Percentiles rank a stretch among this genome's conserved stretches.
phyloP scores from a whole-genome alignment of 2,888 invertebrate species.

The Nasonovia ribisnigri region DNA sequence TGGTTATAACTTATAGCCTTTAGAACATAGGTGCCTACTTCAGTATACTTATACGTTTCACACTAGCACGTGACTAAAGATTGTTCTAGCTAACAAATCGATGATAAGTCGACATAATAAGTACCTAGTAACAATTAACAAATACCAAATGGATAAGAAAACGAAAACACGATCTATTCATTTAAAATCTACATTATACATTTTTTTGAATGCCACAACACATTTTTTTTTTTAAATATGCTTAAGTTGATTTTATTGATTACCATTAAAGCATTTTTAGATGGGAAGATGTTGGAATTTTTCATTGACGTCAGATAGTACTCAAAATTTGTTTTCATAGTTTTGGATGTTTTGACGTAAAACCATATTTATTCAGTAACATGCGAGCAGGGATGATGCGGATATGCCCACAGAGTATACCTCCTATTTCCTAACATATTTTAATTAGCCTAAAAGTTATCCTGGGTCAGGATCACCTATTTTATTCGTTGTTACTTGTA shows the following conservation, averaged over 20 bases:
- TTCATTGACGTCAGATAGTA: background rate
- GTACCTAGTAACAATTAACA: background rate
- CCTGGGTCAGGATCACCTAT: background rate
- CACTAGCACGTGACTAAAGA: background rate
- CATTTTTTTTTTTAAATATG: background rate
- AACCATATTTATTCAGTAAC: background rate
- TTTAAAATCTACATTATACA: background rate
- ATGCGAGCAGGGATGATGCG: background rate
- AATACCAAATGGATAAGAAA: background rate
- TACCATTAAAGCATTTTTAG: background rate
- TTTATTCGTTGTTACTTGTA: background rate
- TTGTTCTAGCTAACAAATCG: background rate
- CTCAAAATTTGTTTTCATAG: background rate
- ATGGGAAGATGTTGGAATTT: background rate
- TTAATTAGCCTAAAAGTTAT: background rate
- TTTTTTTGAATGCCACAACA: too few species aligned
- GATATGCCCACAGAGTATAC: background rate
- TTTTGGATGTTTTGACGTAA: background rate
- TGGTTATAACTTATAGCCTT: too few species aligned
- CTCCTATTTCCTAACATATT: background rate
- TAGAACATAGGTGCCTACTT: too few species aligned
- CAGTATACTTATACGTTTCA: background rate
- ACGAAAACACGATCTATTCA: background rate
- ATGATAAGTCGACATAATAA: background rate
- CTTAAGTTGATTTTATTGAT: background rate